phyloP scores from a whole-genome alignment of 2,113 vertebrate genomes.

The Fregetta grallaria region DNA sequence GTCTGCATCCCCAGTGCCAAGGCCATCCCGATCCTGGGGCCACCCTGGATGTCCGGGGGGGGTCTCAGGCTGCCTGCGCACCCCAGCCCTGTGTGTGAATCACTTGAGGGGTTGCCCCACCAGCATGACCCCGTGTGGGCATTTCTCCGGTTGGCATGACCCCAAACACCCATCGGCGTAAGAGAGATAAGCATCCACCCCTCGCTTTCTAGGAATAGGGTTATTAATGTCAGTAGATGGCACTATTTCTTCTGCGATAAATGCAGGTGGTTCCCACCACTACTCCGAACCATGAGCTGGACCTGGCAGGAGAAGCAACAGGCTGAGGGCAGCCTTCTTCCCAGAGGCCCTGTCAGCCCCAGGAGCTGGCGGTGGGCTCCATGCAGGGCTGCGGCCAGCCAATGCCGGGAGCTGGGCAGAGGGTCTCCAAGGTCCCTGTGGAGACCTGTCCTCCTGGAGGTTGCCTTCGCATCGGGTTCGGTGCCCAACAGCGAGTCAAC shows the following conservation, averaged over 20 bases:
- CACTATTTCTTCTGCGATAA: slow-evolving; percentile 45
- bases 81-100: not conserved
- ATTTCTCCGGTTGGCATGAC: not conserved
- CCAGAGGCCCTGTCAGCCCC: not conserved
- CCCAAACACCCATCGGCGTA: accelerated
- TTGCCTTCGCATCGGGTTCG: not conserved
- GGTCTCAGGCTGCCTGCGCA: not conserved
- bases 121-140: not conserved
- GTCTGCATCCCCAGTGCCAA: accelerated
- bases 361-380: not conserved
- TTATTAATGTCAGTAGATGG: slow-evolving; percentile 53
- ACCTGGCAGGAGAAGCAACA: not conserved
- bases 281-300: not conserved
- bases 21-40: accelerated
- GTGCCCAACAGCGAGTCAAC: not conserved
- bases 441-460: not conserved
- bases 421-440: not conserved
- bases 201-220: slow-evolving; percentile 6
- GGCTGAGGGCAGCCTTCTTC: not conserved
- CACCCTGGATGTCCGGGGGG: not conserved
- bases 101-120: not conserved
- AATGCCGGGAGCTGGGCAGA: not conserved
- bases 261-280: not conserved
- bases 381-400: accelerated
- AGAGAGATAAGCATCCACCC: not conserved